phyloP scores from a whole-genome alignment of 2,797 vertebrate species.

The Pantherophis alleghaniensis region DNA sequence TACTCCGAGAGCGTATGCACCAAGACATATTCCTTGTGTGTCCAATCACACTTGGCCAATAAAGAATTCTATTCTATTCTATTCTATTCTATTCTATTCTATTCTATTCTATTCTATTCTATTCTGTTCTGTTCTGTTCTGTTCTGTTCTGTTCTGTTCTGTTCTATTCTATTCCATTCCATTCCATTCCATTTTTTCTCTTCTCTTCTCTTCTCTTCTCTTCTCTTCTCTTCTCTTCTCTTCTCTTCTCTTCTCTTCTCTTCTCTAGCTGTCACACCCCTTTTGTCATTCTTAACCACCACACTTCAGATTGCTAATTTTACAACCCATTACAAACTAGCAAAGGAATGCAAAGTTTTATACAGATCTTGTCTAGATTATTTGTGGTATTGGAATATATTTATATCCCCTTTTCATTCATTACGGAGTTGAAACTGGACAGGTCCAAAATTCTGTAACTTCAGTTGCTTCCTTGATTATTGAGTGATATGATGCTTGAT shows the following conservation, averaged over 20 bases:
- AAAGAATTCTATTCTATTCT: too few relatives aligned
- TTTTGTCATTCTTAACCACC: background rate
- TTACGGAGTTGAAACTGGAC: background rate
- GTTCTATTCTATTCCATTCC: too few relatives aligned
- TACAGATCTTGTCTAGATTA: background rate
- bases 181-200: too few relatives aligned
- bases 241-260: too few relatives aligned
- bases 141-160: fast-evolving
- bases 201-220: too few relatives aligned
- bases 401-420: background rate
- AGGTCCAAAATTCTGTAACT: background rate
- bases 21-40: too few relatives aligned
- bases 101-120: too few relatives aligned
- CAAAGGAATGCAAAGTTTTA: background rate
- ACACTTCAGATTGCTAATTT: background rate
- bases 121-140: too few relatives aligned
- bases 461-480: background rate
- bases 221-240: too few relatives aligned
- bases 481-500: background rate
- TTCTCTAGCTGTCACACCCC: background rate
- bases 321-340: background rate
- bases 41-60: too few relatives aligned
- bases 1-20: too few relatives aligned
- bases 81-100: too few relatives aligned
- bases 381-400: background rate